Base-by-base conservation (phyloP, 2,888 invertebrate genomes). In the Zelleria hepariella region DNA sequence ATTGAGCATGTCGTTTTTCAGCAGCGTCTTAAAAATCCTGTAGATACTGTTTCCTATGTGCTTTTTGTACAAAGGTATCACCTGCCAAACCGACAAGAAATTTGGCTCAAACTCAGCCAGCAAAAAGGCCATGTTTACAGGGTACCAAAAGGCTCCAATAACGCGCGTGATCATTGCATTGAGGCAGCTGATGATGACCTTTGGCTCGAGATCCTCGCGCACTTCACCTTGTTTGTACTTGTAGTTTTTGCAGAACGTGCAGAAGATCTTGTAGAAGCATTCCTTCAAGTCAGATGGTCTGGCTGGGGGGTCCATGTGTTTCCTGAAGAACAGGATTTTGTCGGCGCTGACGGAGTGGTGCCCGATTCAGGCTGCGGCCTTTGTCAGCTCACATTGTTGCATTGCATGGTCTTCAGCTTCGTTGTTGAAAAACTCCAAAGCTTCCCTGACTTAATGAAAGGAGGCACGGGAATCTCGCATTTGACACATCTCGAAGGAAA, bases 241-340 rank as follows among this genome's bases (percentile, higher is more conserved):
- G 18, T 27, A 18, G 21, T 26, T 51, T 8, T 27, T 26, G 5
- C 26, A 51, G 7, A 58, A 18, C 20, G 15, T 25, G 3, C 24
- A n/a, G 27, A 58, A 58, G 7, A 58, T 42, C n/a, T 10, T 18
- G 5, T 21, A 26, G 49, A 58, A 58, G 27, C 21, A n/a, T 26
- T 51, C 18, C 20, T n/a, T 49, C 8, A 51, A 4, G 2, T 51
- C 7, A 5, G 26, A 27, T 1, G 18, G 26, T 51, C 58, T 51
- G 4, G 15, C 18, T 10, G n/a, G 2, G 2, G 20, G 7, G 5
- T 58, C 58, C 49, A 58, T 21, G 15, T 51, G 8, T 3, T 49
- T 58, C 7, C 49, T 26, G 26, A 58, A 58, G 18, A 51, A 58
- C 2, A 58, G 51, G 0, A 58, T 51, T 51, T 58, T 58, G 5